These are phyloP conservation scores for human (Homo sapiens) DNA, from an alignment of 2,113 vertebrate species.

Conservation along the genomic window GRCh38 chr5:54027001-54027500, in stretches of 20 bases:
- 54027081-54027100: slow-evolving; percentile 48
- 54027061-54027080: background rate
- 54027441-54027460: slow-evolving; percentile 85
- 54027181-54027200: slow-evolving; percentile 69
- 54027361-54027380: slow-evolving; percentile 83
- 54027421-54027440: slow-evolving; percentile 85
- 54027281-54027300: slow-evolving; percentile 44
- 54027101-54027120: background rate
- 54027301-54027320: slow-evolving; percentile 51
- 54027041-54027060: background rate
- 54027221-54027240: slow-evolving; percentile 65
- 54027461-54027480: slow-evolving; percentile 85
- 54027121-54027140: background rate
- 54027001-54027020: background rate
- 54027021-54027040: background rate
- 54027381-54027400: slow-evolving; percentile 82
- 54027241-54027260: background rate
- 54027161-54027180: slow-evolving; percentile 64
- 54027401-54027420: slow-evolving; percentile 92
- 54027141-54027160: slow-evolving; percentile 57
- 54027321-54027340: slow-evolving; percentile 84
- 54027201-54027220: slow-evolving; percentile 57
- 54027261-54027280: slow-evolving; percentile 56
- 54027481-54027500: slow-evolving; percentile 86
- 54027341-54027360: slow-evolving; percentile 74